phyloP scores from a whole-genome alignment of 2,797 vertebrate species.

The Sebastes minor region DNA sequence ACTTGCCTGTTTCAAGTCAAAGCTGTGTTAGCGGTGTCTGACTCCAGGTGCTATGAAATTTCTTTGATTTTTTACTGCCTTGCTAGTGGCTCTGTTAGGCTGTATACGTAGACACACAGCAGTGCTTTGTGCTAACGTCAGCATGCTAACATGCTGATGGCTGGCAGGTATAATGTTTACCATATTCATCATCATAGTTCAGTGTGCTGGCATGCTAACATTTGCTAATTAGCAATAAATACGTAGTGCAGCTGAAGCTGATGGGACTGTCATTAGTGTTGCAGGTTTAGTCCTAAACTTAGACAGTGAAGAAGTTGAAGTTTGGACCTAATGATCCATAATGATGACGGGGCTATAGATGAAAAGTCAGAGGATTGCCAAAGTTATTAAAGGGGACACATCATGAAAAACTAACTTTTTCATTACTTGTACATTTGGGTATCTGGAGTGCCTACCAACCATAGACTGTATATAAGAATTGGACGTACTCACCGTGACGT shows the following conservation, averaged over 20 bases:
- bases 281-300: background rate
- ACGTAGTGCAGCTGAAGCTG: background rate
- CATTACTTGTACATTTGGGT: no score
- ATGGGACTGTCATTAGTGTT: background rate
- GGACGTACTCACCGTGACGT: no score
- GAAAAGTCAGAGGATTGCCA: background rate
- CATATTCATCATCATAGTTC: background rate
- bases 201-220: background rate
- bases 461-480: no score
- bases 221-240: background rate
- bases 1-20: constrained; percentile 1
- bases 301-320: background rate
- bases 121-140: background rate
- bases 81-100: background rate
- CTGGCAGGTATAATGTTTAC: background rate
- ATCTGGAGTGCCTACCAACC: accelerated
- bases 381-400: background rate
- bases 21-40: background rate
- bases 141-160: background rate
- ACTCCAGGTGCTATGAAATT: background rate
- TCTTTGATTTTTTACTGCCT: background rate
- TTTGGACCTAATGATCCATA: background rate
- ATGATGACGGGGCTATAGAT: no score
- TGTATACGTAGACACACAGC: background rate
- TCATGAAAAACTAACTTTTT: no score